Base-by-base conservation (phyloP, 2,888 invertebrate species). In the Phyllotreta striolata region DNA sequence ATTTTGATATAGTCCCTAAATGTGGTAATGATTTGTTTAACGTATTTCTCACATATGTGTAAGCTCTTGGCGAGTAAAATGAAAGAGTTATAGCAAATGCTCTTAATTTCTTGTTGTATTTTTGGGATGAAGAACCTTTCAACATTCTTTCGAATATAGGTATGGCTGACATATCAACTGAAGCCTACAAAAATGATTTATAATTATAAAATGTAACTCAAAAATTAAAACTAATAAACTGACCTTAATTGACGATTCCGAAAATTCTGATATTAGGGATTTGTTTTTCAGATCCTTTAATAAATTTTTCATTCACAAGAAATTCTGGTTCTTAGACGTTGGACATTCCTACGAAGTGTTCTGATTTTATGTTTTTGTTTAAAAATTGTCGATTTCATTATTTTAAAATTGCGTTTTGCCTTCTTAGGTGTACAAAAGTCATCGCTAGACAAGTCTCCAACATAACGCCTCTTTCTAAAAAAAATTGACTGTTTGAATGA, bases 61-160 rank as follows among this genome's bases (percentile, higher is more conserved):
- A n/a, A n/a, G n/a, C n/a, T 13, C 67, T 55, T 7, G 66, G 59
- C 0, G 69, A 69, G 51, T 67, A 69, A 66, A 66, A 69, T 39
- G 43, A 38, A n/a, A 68, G 37, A 13, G 68, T 68, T n/a, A 64
- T 37, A 7, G 64, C 66, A 62, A 68, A 68, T 5, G 57, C 55
- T 59, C 63, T 39, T 47, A 65, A 54, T n/a, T 1, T 51, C 9
- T 66, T 57, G 40, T 58, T 10, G 35, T 64, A 68, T 37, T 64
- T 62, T 62, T 63, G 64, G 14, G 5, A 51, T 1, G 51, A 14
- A 14, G 61, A 62, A 5, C 64, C 66, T 62, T 57, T 57, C 10
- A 64, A 40, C 47, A 66, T 24, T 44, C 58, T 52, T 34, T 66
- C 34, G 35, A 66, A 64, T n/a, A 64, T 35, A 6, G 51, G 24